phyloP scores from a whole-genome alignment of 2,113 vertebrate genomes.

The Hemibates koningsi region DNA sequence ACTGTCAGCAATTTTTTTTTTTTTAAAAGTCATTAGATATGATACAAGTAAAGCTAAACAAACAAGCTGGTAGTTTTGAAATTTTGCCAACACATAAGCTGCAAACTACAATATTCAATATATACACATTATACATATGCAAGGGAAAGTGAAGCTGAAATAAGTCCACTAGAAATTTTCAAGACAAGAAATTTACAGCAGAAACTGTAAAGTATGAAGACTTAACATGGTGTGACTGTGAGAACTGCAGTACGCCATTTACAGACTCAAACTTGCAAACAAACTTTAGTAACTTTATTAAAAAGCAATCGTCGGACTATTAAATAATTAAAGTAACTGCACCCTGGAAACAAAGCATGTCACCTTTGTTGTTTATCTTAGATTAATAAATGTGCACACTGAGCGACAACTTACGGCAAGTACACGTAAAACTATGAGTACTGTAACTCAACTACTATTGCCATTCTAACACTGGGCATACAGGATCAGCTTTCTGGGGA shows the following conservation, averaged over 20 bases:
- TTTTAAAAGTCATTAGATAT: background rate
- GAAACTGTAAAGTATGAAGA: background rate
- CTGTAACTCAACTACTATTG: background rate
- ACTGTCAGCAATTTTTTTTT: background rate
- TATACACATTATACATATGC: background rate
- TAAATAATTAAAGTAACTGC: rapidly evolving
- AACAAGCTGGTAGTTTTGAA: background rate
- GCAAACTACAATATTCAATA: background rate
- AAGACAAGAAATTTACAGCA: background rate
- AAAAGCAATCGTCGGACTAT: rapidly evolving
- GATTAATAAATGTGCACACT: background rate
- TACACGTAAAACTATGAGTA: rapidly evolving
- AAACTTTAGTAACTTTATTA: background rate
- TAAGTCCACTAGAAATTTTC: background rate
- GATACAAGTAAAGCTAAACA: background rate
- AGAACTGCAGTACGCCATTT: rapidly evolving
- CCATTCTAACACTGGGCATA: too few relatives aligned
- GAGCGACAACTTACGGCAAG: background rate
- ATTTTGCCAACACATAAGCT: background rate
- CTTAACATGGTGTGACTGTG: background rate
- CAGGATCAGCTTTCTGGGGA: background rate
- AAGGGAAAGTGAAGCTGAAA: background rate
- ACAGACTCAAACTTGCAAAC: background rate
- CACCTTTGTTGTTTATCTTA: background rate
- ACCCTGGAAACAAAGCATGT: background rate